Evolutionary conservation across 2,888 invertebrate genomes (phyloP).

Genomic region (Drosophila buzzatii): DNA sequence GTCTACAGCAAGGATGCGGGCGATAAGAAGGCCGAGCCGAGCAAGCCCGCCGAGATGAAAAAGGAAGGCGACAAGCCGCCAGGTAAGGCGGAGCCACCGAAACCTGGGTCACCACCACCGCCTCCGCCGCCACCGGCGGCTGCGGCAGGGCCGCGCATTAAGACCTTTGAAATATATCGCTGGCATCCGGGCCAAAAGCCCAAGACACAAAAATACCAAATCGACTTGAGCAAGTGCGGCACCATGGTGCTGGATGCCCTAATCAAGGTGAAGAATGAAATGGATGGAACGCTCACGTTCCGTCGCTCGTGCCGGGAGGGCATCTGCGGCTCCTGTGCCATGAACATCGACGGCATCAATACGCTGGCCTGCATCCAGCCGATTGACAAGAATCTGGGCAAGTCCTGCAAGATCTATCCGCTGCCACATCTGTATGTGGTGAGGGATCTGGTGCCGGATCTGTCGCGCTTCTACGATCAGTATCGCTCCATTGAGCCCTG

Average conservation of each 20-base stretch:
- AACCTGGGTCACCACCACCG: not conserved
- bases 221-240: slow-evolving; percentile 94
- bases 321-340: slow-evolving; percentile 99
- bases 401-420: slow-evolving; percentile 94
- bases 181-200: slow-evolving; percentile 95
- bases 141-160: slow-evolving; percentile 84
- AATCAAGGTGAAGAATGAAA: slow-evolving; percentile 97
- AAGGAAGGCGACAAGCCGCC: not conserved
- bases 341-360: slow-evolving; percentile 98
- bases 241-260: slow-evolving; percentile 98
- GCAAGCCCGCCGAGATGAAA: not conserved
- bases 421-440: slow-evolving; percentile 99
- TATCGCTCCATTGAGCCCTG: slow-evolving; percentile 98
- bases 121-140: not conserved
- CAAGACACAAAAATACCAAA: slow-evolving; percentile 87
- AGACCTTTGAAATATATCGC: slow-evolving; percentile 93
- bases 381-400: slow-evolving; percentile 89
- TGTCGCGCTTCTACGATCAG: slow-evolving; percentile 97
- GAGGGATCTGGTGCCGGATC: slow-evolving; percentile 96
- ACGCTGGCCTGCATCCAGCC: slow-evolving; percentile 94
- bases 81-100: not conserved
- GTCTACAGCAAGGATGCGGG: not conserved
- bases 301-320: slow-evolving; percentile 98
- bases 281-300: slow-evolving; percentile 97
- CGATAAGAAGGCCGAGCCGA: not conserved